Evolutionary conservation across 2,113 vertebrate genomes (phyloP).

Genomic region (Pollimyrus isidori): DNA sequence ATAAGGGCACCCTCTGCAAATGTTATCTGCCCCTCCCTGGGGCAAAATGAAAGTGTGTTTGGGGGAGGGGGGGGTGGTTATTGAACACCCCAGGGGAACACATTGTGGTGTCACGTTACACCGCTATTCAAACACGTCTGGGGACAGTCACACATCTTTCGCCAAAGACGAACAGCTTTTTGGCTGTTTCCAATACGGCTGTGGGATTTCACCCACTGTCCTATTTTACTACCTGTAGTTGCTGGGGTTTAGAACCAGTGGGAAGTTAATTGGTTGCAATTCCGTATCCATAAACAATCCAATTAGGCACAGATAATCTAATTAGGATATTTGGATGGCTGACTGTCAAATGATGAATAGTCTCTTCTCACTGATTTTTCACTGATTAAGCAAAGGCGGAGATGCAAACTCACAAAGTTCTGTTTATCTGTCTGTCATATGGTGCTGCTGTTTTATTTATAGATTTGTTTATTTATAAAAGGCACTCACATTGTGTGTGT

Average conservation of each 20-base stretch:
- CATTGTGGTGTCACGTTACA: not conserved
- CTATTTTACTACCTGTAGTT: not conserved
- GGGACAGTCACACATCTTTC: not conserved
- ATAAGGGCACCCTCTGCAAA: not conserved
- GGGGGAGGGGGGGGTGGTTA: not conserved
- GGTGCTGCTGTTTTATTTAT: not conserved
- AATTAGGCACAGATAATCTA: not conserved
- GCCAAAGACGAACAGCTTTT: not conserved
- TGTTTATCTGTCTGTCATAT: not conserved
- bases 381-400: not conserved
- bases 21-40: not conserved
- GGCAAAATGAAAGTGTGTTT: not conserved
- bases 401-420: not conserved
- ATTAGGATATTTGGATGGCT: not conserved
- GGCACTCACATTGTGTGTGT: not conserved
- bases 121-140: not conserved
- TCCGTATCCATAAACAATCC: not conserved
- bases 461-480: not conserved
- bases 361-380: not conserved
- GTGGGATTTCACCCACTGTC: not conserved
- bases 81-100: not conserved
- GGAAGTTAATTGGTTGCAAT: constrained; percentile 4
- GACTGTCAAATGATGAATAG: not conserved
- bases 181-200: not conserved
- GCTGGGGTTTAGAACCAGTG: not conserved